Base-by-base conservation (phyloP, 2,888 invertebrate species). In the Tanytarsus gracilentus region DNA sequence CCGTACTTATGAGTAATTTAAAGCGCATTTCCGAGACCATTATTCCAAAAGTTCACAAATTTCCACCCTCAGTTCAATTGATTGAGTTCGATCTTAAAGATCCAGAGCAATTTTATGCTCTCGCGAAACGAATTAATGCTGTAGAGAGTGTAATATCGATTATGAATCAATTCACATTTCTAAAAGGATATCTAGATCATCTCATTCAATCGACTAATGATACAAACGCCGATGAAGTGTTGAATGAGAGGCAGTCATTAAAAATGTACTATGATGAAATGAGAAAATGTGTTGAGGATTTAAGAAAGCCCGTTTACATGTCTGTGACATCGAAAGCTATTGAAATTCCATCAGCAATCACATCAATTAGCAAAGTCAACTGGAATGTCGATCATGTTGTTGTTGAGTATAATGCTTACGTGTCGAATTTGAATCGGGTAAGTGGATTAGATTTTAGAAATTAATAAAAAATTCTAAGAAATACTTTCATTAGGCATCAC, bases 321-420 rank as follows among this genome's bases (percentile, higher is more conserved):
- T 83, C 86, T 62, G 90, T 93, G 0, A 85, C 88, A 0, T 84
- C 86, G 0, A 84, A 84, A 68, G 80, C 86, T 1, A 83, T 96
- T 6, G 88, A 94, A 69, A 81, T 86, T 5, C 79, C 86, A 36
- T 79, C 82, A 14, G 81, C 90, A 27, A 74, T 96, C 7, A 77
- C 82, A 62, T 80, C 86, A n/a, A 96, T 99, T 87, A 85, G 89
- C 60, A 86, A 86, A 74, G 93, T 96, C 1, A 88, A 89, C 72
- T 99, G 97, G 97, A 83, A 93, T 74, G 83, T 98, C 62, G 92
- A 91, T 77, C 93, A 91, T 67, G 92, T 99, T 0, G 92, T 91
- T 75, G 92, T 90, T 1, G 90, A 96, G 67, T 96, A 99, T 70
- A 96, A 91, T 69, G 75, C 80, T 2, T 99, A 99, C 70, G 84